A percentile compares a stretch with the other conserved stretches of the same genome.
phyloP scores from a whole-genome alignment of 2,888 invertebrate species.

The Phengaris arion region DNA sequence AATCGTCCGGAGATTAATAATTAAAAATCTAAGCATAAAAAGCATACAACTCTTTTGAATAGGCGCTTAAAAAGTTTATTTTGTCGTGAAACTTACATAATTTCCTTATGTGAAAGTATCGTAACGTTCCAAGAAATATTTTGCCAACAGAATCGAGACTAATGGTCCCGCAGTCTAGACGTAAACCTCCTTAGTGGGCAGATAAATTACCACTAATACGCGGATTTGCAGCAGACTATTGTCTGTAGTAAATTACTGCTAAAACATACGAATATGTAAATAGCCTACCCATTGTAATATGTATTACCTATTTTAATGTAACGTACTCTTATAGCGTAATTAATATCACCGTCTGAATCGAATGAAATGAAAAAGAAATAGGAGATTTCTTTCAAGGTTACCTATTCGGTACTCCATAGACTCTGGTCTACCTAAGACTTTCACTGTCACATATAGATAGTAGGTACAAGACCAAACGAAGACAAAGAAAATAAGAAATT shows the following conservation, averaged over 20 bases:
- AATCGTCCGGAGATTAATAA: too few species aligned
- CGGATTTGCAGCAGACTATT: constrained; percentile 22
- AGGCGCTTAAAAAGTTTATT: background rate
- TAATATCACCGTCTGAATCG: too few species aligned
- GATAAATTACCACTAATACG: constrained; percentile 8
- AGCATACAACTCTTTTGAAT: too few species aligned
- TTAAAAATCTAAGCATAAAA: too few species aligned
- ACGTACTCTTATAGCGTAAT: too few species aligned
- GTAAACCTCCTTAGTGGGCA: constrained; percentile 27
- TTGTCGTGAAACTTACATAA: background rate
- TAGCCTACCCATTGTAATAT: background rate
- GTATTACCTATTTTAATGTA: too few species aligned
- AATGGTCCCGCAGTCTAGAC: constrained; percentile 20
- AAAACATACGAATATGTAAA: constrained; percentile 5
- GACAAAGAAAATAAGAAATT: background rate
- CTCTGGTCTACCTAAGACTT: background rate
- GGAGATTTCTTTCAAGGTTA: too few species aligned
- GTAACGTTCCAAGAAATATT: constrained; percentile 6
- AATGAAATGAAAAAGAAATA: too few species aligned
- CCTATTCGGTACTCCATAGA: background rate
- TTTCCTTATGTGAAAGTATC: constrained; percentile 6
- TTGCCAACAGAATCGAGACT: constrained; percentile 26
- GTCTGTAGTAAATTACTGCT: background rate
- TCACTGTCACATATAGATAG: background rate
- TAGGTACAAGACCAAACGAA: background rate